Conservation (phyloP, 2,888 invertebrate genomes). For the Folsomia manolachei region DNA sequence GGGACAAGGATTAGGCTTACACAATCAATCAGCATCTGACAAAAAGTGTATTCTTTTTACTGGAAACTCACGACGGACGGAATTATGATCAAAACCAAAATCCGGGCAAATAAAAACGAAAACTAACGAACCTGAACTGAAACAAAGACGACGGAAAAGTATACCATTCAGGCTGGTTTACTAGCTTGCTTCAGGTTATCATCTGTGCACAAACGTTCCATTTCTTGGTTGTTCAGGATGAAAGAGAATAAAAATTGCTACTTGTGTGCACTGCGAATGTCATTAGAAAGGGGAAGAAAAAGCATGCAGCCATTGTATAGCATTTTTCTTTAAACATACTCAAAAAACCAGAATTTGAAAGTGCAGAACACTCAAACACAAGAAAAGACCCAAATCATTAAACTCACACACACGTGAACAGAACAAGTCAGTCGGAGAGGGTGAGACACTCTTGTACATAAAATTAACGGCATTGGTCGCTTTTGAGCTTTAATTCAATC, state of each 20-base stretch:
- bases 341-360: not conserved
- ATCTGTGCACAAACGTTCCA: too few species aligned
- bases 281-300: not conserved
- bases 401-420: not conserved
- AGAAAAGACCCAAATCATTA: not conserved
- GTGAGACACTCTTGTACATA: not conserved
- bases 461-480: constrained; percentile 3
- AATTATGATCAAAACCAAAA: constrained; percentile 28
- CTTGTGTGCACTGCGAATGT: not conserved
- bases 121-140: constrained; percentile 18
- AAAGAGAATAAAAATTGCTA: constrained; percentile 11
- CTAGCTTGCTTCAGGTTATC: too few species aligned
- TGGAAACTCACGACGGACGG: constrained; percentile 41
- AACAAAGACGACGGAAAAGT: not conserved
- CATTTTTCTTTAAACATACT: not conserved
- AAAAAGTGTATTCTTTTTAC: constrained; percentile 29
- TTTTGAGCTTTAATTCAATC: constrained; percentile 3
- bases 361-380: not conserved
- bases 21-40: constrained; percentile 39
- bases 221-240: not conserved
- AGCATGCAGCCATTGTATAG: too few species aligned
- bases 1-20: constrained; percentile 43
- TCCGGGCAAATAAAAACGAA: constrained; percentile 8
- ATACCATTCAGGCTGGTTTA: too few species aligned
- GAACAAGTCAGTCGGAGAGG: not conserved